phyloP scores from a whole-genome alignment of 2,797 vertebrate species.

The Paguma larvata region DNA sequence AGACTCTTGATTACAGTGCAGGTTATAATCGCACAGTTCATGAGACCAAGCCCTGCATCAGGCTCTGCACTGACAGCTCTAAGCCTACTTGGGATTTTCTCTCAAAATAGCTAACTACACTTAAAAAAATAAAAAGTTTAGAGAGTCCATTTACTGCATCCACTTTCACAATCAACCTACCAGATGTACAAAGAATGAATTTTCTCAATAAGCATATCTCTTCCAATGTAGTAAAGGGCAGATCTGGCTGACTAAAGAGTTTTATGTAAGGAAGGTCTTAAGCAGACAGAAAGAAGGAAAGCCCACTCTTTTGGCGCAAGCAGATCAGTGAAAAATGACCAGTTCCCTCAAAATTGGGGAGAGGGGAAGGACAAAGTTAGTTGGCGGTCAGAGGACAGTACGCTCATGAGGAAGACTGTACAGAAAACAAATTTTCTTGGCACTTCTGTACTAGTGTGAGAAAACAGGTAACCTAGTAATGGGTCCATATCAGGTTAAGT shows the following conservation, averaged over 20 bases:
- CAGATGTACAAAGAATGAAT: background rate
- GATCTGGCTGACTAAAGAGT: background rate
- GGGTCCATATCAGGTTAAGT: background rate
- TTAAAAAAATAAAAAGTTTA: no score
- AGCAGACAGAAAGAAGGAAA: background rate
- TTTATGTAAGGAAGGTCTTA: background rate
- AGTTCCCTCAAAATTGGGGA: background rate
- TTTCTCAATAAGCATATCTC: background rate
- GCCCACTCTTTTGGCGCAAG: no score
- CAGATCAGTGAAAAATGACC: background rate
- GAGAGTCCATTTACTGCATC: background rate
- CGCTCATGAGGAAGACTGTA: background rate
- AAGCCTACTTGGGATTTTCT: no score
- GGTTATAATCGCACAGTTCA: no score
- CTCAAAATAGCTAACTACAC: no score
- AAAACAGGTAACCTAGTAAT: background rate
- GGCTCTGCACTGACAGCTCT: no score
- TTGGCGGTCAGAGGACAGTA: background rate
- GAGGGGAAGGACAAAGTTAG: background rate
- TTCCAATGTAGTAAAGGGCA: background rate
- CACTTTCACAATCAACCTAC: background rate
- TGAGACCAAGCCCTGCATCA: fast-evolving
- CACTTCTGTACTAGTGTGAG: background rate
- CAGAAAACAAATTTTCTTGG: background rate
- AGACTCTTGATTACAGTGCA: no score